These are phyloP conservation scores for Cylas formicarius DNA, from an alignment of 1,140 invertebrate species.

Conservation along the genomic window DNA sequence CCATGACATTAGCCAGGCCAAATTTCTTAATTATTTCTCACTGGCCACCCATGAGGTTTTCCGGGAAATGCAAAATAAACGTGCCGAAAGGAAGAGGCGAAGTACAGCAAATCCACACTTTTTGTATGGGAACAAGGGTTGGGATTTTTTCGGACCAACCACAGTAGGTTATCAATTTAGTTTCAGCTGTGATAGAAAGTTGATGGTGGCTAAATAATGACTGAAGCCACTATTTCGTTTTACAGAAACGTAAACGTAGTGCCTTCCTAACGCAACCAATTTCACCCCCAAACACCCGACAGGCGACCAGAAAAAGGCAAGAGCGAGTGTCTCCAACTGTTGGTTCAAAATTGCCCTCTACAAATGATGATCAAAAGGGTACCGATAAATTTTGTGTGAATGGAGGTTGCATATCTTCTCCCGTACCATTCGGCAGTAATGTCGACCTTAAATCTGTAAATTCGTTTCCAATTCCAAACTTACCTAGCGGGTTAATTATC, in stretches of 20 bases:
- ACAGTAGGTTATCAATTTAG: constrained; percentile 16
- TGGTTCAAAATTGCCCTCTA: constrained; percentile 9
- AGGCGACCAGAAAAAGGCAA: constrained; percentile 15
- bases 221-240: constrained; percentile 12
- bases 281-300: constrained; percentile 46
- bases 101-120: constrained; percentile 51
- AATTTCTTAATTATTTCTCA: constrained; percentile 42
- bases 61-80: constrained; percentile 46
- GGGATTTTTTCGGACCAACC: constrained; percentile 22
- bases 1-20: constrained; percentile 31
- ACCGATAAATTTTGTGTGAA: background rate
- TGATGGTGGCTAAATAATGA: background rate
- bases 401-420: background rate
- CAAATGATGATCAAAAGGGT: background rate
- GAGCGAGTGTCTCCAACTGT: too few relatives aligned
- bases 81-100: constrained; percentile 47
- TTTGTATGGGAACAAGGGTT: constrained; percentile 44
- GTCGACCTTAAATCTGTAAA: constrained; percentile 14
- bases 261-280: constrained; percentile 43
- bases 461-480: constrained; percentile 34
- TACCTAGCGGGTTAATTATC: constrained; percentile 38
- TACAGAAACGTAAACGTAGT: constrained; percentile 45
- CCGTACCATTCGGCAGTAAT: constrained; percentile 3
- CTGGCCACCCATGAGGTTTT: constrained; percentile 43
- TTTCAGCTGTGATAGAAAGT: too few relatives aligned